Conservation (phyloP, 2,888 invertebrate species). For the Pinctada fucata region DNA sequence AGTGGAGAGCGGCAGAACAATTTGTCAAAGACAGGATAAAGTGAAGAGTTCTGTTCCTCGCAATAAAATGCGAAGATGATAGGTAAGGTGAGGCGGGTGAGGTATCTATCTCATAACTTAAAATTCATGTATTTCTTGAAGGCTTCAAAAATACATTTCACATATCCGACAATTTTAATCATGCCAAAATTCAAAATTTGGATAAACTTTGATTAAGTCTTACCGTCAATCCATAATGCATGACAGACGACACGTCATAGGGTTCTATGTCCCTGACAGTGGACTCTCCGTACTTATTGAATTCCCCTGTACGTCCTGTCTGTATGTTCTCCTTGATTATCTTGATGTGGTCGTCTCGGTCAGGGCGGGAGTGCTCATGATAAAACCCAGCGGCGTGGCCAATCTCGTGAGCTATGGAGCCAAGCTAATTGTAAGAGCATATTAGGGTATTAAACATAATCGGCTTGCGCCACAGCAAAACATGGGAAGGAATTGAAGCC, state of each 20-base stretch:
- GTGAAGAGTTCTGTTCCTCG: too few relatives aligned
- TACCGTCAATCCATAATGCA: constrained; percentile 69
- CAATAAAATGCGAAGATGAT: too few relatives aligned
- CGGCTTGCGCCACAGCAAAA: too few relatives aligned
- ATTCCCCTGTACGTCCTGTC: constrained; percentile 60
- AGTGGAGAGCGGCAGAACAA: too few relatives aligned
- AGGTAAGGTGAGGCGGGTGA: too few relatives aligned
- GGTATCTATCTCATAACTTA: too few relatives aligned
- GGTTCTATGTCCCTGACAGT: constrained; percentile 52
- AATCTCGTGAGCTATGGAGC: constrained; percentile 65
- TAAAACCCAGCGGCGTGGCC: constrained; percentile 67
- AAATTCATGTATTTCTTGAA: too few relatives aligned
- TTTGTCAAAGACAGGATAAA: too few relatives aligned
- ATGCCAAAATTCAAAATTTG: too few relatives aligned
- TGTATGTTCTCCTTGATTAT: constrained; percentile 57
- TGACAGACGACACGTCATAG: constrained; percentile 67
- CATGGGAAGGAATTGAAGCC: too few relatives aligned
- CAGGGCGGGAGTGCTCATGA: constrained; percentile 69
- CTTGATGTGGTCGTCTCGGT: constrained; percentile 59
- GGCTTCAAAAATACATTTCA: too few relatives aligned
- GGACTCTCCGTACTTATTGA: constrained; percentile 8
- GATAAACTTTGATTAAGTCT: constrained; percentile 1
- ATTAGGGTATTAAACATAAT: not conserved
- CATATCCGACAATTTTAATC: too few relatives aligned
- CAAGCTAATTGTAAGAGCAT: constrained; percentile 48